phyloP scores from a whole-genome alignment of 2,797 vertebrate genomes.

The Coregonus sp. region DNA sequence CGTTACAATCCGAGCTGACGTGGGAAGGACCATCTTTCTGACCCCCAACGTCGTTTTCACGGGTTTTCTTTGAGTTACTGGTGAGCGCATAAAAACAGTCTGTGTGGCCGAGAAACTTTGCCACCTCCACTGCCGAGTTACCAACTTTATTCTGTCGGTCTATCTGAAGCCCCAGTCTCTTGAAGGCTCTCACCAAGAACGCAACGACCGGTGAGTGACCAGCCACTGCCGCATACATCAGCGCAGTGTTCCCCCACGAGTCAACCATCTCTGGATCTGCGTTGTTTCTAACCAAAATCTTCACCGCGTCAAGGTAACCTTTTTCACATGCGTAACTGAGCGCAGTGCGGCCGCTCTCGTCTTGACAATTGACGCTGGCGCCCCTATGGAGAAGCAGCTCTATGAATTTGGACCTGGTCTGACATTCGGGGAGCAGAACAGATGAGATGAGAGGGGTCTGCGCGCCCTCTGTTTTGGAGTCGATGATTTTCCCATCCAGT shows the following conservation, averaged over 20 bases:
- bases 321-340: conserved; percentile 75
- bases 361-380: conserved; percentile 68
- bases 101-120: conserved; percentile 69
- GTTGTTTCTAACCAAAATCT: conserved; percentile 69
- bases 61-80: conserved; percentile 40
- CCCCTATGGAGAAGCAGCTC: conserved; percentile 74
- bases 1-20: background rate
- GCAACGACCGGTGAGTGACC: conserved; percentile 66
- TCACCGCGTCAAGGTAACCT: conserved; percentile 70
- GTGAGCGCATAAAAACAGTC: conserved; percentile 70
- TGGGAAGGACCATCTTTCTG: conserved; percentile 14
- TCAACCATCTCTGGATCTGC: conserved; percentile 73
- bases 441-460: conserved; percentile 73
- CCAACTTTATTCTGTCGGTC: conserved; percentile 74
- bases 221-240: conserved; percentile 72
- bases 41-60: conserved; percentile 17
- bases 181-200: conserved; percentile 78
- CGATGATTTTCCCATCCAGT: conserved; percentile 71
- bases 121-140: conserved; percentile 71
- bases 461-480: conserved; percentile 61
- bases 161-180: conserved; percentile 73
- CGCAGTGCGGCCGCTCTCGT: conserved; percentile 67
- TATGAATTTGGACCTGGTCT: conserved; percentile 60
- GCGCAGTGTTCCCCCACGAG: conserved; percentile 70
- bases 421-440: conserved; percentile 59